These are phyloP conservation scores for Paramormyrops kingsleyae DNA, from an alignment of 2,113 vertebrate genomes.

Conservation along the genomic window DNA sequence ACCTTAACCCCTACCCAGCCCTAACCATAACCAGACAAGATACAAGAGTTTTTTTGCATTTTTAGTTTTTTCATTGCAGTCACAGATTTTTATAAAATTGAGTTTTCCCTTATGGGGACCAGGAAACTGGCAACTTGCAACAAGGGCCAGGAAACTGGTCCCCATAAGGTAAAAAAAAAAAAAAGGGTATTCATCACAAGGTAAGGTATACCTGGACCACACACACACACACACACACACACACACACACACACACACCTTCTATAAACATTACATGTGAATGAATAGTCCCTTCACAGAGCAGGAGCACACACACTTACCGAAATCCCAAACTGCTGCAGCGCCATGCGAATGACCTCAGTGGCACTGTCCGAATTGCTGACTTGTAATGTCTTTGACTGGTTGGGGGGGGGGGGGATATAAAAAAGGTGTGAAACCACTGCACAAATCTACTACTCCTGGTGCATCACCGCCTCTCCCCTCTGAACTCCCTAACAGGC, in stretches of 20 bases:
- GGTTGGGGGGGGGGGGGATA: neutral
- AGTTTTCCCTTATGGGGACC: too few species aligned
- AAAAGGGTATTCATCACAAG: too few species aligned
- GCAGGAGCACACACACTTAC: conserved; percentile 57
- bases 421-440: neutral
- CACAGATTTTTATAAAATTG: too few species aligned
- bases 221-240: neutral
- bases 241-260: neutral
- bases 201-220: neutral
- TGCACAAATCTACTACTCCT: neutral
- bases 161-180: too few species aligned
- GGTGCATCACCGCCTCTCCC: neutral
- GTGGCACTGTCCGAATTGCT: conserved; percentile 76
- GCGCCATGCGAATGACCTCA: conserved; percentile 78
- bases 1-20: too few species aligned
- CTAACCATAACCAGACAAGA: too few species aligned
- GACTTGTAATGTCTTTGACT: conserved; percentile 86
- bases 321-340: conserved; percentile 79
- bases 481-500: neutral
- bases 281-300: neutral
- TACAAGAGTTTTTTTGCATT: too few species aligned
- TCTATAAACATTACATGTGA: neutral
- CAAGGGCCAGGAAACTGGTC: too few species aligned
- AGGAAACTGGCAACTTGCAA: too few species aligned
- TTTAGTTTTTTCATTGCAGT: too few species aligned